phyloP scores from a whole-genome alignment of 2,113 vertebrate species.

The Oreocharis arfaki region DNA sequence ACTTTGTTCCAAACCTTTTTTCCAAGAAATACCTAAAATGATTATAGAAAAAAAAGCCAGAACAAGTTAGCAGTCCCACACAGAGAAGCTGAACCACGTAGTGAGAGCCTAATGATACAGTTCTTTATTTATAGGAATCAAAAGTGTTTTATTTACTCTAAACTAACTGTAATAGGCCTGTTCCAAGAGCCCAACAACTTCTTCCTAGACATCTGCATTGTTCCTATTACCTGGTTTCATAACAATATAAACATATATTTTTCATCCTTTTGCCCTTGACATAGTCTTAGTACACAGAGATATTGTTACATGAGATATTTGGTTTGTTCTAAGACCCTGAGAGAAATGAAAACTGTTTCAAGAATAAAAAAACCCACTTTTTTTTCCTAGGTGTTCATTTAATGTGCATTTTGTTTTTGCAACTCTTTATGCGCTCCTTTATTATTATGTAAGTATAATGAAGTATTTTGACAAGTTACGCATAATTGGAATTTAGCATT shows the following conservation, averaged over 20 bases:
- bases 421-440: neutral
- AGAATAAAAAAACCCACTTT: neutral
- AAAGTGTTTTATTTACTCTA: neutral
- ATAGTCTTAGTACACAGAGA: neutral
- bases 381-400: neutral
- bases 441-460: neutral
- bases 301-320: neutral
- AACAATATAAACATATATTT: neutral
- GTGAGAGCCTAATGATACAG: neutral
- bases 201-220: neutral
- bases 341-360: neutral
- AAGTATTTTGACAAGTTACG: neutral
- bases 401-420: neutral
- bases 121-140: neutral
- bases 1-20: neutral
- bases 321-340: neutral
- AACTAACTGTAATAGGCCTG: neutral
- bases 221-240: neutral
- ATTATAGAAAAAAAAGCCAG: neutral
- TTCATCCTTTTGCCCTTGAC: neutral
- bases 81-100: neutral
- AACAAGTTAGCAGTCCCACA: neutral
- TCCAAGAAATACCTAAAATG: neutral
- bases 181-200: neutral
- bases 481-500: constrained; percentile 1